Base-by-base conservation (phyloP, 2,888 invertebrate species). In the Dicyrtoma fusca region DNA sequence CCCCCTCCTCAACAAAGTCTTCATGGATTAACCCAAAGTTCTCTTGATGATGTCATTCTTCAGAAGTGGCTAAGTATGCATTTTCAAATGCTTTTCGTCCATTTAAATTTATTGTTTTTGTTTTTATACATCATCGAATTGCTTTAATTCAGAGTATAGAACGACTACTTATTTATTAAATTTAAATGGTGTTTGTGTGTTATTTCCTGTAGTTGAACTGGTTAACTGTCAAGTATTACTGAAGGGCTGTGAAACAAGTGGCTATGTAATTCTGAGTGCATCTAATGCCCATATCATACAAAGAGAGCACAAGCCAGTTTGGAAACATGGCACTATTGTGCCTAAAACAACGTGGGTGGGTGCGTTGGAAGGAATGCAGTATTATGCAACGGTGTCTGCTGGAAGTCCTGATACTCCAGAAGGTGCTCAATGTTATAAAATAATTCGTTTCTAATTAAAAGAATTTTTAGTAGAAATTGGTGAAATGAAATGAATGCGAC, bases 341-440 rank as follows among this genome's bases (percentile, higher is more conserved):
- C 90, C 92, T 42, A 98, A 98, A 85, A 92, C 92, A 0, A 95
- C 97, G 0, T 98, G 98, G 97, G 90, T 92, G 76, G 97, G 97
- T 21, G 90, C 92, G 68, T 86, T 99, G 13, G 93, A 94, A 82
- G 96, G 97, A 84, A 96, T 99, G 95, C 98, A 98, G 88, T 99
- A 99, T 86, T 99, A 98, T 86, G 98, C 98, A 13, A 99, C 99
- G 10, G 96, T 98, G 62, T 92, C 92, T 83, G 93, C 92, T 3
- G 81, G 79, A 49, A 75, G 70, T 59, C 17, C 69, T 0, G 79
- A 72, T 53, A 74, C 75, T 17, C 77, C 74, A 19, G 79, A 80
- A 69, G 78, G 80, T 77, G 65, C 4, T n/a, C 6, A n/a, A 44
- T 47, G 42, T 21, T 14, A 65, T 51, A 47, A 47, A 14, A 65